Evolutionary conservation across 2,888 invertebrate genomes (phyloP).

Genomic region (Drosophila conformis): DNA sequence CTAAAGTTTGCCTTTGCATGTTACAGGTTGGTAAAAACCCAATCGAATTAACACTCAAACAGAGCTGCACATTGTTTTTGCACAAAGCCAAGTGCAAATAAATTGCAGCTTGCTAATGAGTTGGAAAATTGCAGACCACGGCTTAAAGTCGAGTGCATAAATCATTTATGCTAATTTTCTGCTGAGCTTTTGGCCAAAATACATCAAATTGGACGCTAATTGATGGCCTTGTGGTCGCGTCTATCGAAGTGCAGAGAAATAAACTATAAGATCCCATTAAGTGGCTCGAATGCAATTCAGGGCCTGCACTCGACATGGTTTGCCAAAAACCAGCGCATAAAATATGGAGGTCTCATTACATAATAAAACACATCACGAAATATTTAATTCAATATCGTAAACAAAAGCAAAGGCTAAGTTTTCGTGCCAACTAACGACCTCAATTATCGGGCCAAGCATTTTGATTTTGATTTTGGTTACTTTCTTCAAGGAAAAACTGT

Average conservation of each 20-base stretch:
- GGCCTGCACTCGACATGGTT: slow-evolving; percentile 61
- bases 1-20: background rate
- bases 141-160: slow-evolving; percentile 57
- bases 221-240: slow-evolving; percentile 57
- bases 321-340: slow-evolving; percentile 46
- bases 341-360: slow-evolving; percentile 41
- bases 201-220: slow-evolving; percentile 59
- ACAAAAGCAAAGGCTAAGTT: slow-evolving; percentile 29
- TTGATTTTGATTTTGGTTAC: slow-evolving; percentile 36
- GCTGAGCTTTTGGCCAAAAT: slow-evolving; percentile 35
- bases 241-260: slow-evolving; percentile 5
- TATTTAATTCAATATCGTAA: slow-evolving; percentile 49
- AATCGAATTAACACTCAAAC: slow-evolving; percentile 9
- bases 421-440: slow-evolving; percentile 54
- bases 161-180: slow-evolving; percentile 66
- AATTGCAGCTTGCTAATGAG: slow-evolving; percentile 62
- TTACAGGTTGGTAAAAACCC: slow-evolving; percentile 7
- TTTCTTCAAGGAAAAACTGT: slow-evolving; percentile 70
- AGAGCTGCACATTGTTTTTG: slow-evolving; percentile 26
- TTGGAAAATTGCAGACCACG: slow-evolving; percentile 65
- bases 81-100: slow-evolving; percentile 51
- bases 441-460: slow-evolving; percentile 48
- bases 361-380: slow-evolving; percentile 58
- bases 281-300: slow-evolving; percentile 67
- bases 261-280: slow-evolving; percentile 49